phyloP scores from a whole-genome alignment of 2,113 vertebrate species.

The Percina caprodes region DNA sequence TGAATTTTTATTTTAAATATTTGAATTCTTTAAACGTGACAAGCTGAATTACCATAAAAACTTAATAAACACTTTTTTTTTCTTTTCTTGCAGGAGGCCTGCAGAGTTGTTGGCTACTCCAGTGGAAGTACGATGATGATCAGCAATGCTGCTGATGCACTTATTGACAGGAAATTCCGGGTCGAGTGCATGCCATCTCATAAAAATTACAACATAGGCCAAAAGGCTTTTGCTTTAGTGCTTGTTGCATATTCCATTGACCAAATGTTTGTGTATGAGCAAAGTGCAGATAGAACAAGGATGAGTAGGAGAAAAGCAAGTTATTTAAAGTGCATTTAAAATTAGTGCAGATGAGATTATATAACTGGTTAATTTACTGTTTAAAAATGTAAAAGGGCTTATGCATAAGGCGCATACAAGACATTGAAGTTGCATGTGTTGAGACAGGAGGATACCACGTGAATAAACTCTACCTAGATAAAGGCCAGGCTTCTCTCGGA shows the following conservation, averaged over 20 bases:
- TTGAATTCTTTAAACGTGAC: not conserved
- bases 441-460: not conserved
- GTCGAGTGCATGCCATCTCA: conserved; percentile 47
- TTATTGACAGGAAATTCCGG: conserved; percentile 60
- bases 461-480: not conserved
- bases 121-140: conserved; percentile 17
- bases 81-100: conserved; percentile 9
- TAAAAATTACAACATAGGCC: conserved; percentile 64
- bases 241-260: conserved; percentile 10
- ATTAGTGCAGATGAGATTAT: not conserved
- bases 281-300: conserved; percentile 17
- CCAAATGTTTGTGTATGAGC: conserved; percentile 35
- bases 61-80: not conserved
- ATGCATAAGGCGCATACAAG: not conserved
- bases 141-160: conserved; percentile 57
- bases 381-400: not conserved
- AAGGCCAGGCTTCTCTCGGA: not conserved
- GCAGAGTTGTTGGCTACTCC: not conserved
- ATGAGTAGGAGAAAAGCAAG: conserved; percentile 22
- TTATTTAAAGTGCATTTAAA: conserved; percentile 4
- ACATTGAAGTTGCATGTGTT: not conserved
- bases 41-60: not conserved
- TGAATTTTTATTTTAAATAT: not conserved
- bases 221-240: conserved; percentile 35
- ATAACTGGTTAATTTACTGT: not conserved